A percentile compares a stretch with the other conserved stretches of the same genome.
Evolutionary conservation across 1,140 invertebrate genomes (phyloP).

Genomic region (Aporrectodea caliginosa): DNA sequence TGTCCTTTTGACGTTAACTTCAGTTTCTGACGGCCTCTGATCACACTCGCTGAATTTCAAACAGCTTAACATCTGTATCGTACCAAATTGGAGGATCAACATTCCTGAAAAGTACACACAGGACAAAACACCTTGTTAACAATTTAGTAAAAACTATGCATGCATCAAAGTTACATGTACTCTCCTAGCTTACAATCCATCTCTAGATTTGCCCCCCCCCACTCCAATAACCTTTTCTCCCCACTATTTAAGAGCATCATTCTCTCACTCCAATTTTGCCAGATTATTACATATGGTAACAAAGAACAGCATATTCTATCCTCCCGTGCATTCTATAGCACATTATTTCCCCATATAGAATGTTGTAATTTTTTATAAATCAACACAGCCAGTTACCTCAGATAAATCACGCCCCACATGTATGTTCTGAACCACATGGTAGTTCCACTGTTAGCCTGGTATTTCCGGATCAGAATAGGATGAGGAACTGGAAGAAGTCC

Average conservation of each 20-base stretch:
- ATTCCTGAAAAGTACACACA: constrained; percentile 67
- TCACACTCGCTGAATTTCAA: constrained; percentile 67
- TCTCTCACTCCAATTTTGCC: too few species aligned
- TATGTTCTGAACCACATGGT: constrained; percentile 99
- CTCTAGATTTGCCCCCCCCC: too few species aligned
- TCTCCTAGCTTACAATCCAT: too few species aligned
- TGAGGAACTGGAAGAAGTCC: constrained; percentile 96
- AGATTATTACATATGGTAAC: neutral
- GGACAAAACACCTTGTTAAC: too few species aligned
- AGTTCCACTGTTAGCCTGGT: constrained; percentile 96
- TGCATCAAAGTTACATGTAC: too few species aligned
- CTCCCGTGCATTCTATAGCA: too few species aligned
- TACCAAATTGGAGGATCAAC: constrained; percentile 99
- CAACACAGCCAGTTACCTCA: constrained; percentile 63
- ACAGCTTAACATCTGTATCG: constrained; percentile 96
- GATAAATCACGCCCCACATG: constrained; percentile 99
- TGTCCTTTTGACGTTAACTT: constrained; percentile 21
- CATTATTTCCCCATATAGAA: neutral
- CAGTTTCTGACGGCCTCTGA: too few species aligned
- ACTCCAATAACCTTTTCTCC: too few species aligned
- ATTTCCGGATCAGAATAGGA: constrained; percentile 97
- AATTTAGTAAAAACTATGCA: too few species aligned
- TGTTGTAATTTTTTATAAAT: neutral
- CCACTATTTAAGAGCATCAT: too few species aligned
- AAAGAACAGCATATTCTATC: neutral